Conservation (phyloP, 2,113 vertebrate species). For the Neotragus pygmaeus region DNA sequence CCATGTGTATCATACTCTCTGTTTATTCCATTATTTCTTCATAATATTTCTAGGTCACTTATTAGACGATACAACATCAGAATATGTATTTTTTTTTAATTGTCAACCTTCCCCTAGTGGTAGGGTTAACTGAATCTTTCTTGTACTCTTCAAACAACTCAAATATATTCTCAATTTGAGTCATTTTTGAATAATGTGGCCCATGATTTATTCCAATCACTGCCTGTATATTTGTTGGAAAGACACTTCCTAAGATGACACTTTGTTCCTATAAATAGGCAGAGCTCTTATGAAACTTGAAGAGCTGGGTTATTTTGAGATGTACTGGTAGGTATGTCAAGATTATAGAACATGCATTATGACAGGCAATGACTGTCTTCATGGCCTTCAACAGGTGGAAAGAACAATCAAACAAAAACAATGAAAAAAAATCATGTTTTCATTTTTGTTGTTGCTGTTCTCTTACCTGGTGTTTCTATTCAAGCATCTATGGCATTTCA, state of each 20-base stretch:
- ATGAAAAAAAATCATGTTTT: background rate
- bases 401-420: background rate
- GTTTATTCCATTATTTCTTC: conserved; percentile 49
- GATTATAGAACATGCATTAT: no score
- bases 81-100: background rate
- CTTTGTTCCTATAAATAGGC: conserved; percentile 40
- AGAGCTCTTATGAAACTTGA: conserved; percentile 41
- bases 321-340: background rate
- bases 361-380: background rate
- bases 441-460: background rate
- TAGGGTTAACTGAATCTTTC: background rate
- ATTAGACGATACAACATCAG: conserved; percentile 17
- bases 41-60: conserved; percentile 32
- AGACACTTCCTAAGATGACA: conserved; percentile 49
- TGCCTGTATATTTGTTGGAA: conserved; percentile 59
- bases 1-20: conserved; percentile 33
- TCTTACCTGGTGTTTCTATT: background rate
- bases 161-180: conserved; percentile 51
- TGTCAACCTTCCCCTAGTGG: background rate
- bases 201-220: background rate
- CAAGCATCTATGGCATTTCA: background rate
- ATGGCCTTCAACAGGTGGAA: background rate
- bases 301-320: background rate
- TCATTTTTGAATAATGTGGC: conserved; percentile 22
- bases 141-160: background rate